Conservation (phyloP, 2,888 invertebrate genomes). For the Sarcophaga variegata region DNA sequence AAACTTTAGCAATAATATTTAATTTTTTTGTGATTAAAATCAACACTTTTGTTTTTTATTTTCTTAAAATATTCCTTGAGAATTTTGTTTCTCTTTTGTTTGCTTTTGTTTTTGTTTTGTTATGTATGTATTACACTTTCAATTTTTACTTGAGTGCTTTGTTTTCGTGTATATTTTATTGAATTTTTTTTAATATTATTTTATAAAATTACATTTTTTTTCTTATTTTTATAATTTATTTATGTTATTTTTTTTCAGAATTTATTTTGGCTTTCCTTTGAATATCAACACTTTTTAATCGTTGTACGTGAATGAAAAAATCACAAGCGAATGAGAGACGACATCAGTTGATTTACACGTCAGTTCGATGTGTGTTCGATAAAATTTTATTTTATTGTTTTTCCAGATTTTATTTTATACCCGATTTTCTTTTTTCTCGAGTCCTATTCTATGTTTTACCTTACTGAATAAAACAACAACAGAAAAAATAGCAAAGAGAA, state of each 20-base stretch:
- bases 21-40: background rate
- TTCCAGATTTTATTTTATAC: constrained; percentile 41
- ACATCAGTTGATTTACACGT: constrained; percentile 32
- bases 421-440: constrained; percentile 45
- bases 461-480: constrained; percentile 44
- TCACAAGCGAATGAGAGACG: constrained; percentile 48
- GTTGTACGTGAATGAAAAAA: constrained; percentile 60
- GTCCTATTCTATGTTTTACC: constrained; percentile 36
- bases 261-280: background rate
- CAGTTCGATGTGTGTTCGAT: constrained; percentile 37
- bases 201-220: background rate
- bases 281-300: constrained; percentile 19
- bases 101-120: too few species aligned
- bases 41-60: background rate
- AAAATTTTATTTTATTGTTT: constrained; percentile 48
- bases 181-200: background rate
- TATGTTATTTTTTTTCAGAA: background rate
- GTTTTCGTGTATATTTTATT: background rate
- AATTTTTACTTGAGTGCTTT: background rate
- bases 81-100: background rate
- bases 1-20: background rate
- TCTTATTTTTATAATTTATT: background rate
- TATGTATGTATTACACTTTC: too few species aligned
- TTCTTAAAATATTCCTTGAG: background rate
- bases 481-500: background rate